Percentiles rank a stretch among this genome's conserved stretches.
phyloP scores from a whole-genome alignment of 2,888 invertebrate genomes.

The Lithodes maja region DNA sequence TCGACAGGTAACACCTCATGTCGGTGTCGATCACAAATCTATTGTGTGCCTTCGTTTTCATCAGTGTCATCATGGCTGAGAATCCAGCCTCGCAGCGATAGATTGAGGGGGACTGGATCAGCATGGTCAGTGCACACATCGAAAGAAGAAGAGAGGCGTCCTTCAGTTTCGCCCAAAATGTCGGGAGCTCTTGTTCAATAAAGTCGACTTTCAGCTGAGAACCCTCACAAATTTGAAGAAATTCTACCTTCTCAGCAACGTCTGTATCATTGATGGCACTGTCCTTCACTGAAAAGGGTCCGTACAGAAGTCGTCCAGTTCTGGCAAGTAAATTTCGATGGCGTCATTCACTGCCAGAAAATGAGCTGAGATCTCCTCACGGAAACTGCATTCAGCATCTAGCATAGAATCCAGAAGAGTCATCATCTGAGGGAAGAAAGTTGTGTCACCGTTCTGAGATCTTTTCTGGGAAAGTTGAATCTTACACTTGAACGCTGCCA shows the following conservation, averaged over 20 bases:
- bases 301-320: conserved; percentile 22
- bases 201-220: conserved; percentile 31
- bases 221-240: too few relatives aligned
- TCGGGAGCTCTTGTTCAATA: conserved; percentile 40
- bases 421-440: conserved; percentile 38
- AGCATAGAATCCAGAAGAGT: conserved; percentile 45
- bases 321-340: conserved; percentile 38
- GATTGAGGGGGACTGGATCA: too few relatives aligned
- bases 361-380: too few relatives aligned
- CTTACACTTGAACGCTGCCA: conserved; percentile 26
- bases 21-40: conserved; percentile 35
- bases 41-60: conserved; percentile 45
- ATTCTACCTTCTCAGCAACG: conserved; percentile 39
- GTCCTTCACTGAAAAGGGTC: conserved; percentile 33
- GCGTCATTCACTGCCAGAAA: conserved; percentile 33
- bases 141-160: conserved; percentile 9
- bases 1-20: conserved; percentile 49
- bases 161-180: too few relatives aligned
- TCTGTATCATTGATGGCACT: conserved; percentile 44
- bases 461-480: conserved; percentile 37
- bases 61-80: conserved; percentile 29
- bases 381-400: too few relatives aligned
- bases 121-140: conserved; percentile 25
- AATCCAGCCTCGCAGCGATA: conserved; percentile 39
- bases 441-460: conserved; percentile 23